A percentile compares a stretch with the other conserved stretches of the same genome.
phyloP scores from a whole-genome alignment of 2,113 vertebrate species.

The Riparia riparia region DNA sequence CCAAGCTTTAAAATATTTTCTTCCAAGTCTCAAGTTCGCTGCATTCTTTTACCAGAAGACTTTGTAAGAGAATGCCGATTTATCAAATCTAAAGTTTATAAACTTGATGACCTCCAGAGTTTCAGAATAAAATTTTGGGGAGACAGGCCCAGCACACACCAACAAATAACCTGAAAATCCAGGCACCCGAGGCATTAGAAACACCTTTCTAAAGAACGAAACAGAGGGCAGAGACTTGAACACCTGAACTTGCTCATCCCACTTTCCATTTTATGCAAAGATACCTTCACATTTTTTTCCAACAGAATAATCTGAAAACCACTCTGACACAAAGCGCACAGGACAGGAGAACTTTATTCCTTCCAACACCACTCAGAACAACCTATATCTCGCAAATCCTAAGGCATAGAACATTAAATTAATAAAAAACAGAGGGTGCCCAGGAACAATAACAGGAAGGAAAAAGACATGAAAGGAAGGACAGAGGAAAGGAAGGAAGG shows the following conservation, averaged over 20 bases:
- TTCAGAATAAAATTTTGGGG: not conserved
- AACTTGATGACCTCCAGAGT: not conserved
- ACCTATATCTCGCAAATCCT: not conserved
- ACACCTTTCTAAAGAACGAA: not conserved
- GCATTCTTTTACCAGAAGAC: not conserved
- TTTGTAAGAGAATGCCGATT: not conserved
- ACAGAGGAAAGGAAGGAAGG: not conserved
- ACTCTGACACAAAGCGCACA: not conserved
- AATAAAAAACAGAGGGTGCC: not conserved
- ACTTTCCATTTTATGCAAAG: not conserved
- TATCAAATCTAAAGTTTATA: not conserved
- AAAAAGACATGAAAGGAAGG: not conserved
- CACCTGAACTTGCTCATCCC: not conserved
- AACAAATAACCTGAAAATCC: not conserved
- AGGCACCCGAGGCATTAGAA: not conserved
- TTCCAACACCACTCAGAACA: not conserved
- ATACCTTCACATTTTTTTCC: not conserved
- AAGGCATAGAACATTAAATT: not conserved
- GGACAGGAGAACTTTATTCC: not conserved
- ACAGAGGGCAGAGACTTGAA: not conserved
- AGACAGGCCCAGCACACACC: not conserved
- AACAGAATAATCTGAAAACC: not conserved
- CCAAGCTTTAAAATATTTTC: not conserved
- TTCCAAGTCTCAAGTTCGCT: not conserved
- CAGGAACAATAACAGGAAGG: not conserved